These are phyloP conservation scores for Hemicrepidius hirtus DNA, from an alignment of 2,888 invertebrate genomes.

Conservation along the genomic window DNA sequence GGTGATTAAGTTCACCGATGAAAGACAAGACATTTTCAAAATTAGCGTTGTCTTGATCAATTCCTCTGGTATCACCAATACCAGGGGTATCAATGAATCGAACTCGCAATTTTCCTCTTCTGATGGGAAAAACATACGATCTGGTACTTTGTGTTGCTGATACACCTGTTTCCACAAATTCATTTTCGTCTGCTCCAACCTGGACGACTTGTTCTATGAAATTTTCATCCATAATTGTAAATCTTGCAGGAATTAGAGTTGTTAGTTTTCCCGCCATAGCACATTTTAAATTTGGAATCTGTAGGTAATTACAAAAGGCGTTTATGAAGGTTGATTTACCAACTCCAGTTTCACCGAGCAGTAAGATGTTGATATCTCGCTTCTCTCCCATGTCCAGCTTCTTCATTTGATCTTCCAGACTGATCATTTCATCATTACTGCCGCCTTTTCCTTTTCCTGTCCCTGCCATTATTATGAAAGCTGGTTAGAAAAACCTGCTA, in stretches of 20 bases:
- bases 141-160: conserved; percentile 70
- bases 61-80: conserved; percentile 59
- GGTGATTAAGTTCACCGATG: conserved; percentile 61
- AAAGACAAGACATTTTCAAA: conserved; percentile 61
- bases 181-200: conserved; percentile 59
- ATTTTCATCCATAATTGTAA: conserved; percentile 61
- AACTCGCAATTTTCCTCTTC: conserved; percentile 45
- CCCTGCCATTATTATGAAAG: no score
- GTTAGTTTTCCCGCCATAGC: conserved; percentile 57
- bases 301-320: conserved; percentile 65
- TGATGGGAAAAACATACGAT: conserved; percentile 77
- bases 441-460: neutral
- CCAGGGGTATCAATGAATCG: conserved; percentile 68
- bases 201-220: conserved; percentile 53
- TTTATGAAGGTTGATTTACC: conserved; percentile 69
- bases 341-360: conserved; percentile 67
- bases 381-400: conserved; percentile 26
- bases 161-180: conserved; percentile 47
- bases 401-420: conserved; percentile 10
- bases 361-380: conserved; percentile 64
- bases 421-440: neutral
- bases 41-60: conserved; percentile 56
- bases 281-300: conserved; percentile 56
- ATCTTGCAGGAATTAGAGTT: conserved; percentile 63
- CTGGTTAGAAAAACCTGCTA: no score